A percentile compares a stretch with the other conserved stretches of the same genome.
Evolutionary conservation across 2,888 invertebrate genomes (phyloP).

Genomic region (Merodon equestris): DNA sequence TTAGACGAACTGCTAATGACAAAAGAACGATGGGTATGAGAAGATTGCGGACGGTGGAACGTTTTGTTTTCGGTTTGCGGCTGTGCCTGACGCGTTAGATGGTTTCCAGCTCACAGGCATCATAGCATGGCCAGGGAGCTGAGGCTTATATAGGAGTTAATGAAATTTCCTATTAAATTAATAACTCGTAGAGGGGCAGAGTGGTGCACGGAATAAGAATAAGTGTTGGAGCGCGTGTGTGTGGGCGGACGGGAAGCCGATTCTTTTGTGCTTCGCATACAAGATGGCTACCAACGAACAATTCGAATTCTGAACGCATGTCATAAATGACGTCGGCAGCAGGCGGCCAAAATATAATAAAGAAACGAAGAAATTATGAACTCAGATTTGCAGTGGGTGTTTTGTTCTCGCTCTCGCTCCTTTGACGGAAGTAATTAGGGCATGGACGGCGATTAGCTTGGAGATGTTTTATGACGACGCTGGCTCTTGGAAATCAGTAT

Average conservation of each 20-base stretch:
- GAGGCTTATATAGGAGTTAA: conserved; percentile 23
- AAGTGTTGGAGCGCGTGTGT: not conserved
- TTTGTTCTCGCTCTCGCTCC: no score
- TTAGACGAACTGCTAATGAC: conserved; percentile 46
- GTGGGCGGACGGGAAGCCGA: not conserved
- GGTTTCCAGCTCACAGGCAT: no score
- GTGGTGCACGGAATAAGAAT: conserved; percentile 10
- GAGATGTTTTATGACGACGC: no score
- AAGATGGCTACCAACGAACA: not conserved
- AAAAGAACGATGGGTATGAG: conserved; percentile 15
- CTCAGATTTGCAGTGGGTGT: no score
- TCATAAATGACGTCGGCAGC: conserved; percentile 5
- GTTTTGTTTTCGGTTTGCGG: conserved; percentile 27
- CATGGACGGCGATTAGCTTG: no score
- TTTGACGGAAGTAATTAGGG: no score
- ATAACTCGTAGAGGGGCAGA: conserved; percentile 17
- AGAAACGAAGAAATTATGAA: no score
- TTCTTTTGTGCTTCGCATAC: conserved; percentile 19
- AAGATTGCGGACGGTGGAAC: conserved; percentile 4
- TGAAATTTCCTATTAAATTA: conserved; percentile 53
- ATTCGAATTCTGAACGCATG: conserved; percentile 6
- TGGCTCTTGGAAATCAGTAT: no score
- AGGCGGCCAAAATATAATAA: no score
- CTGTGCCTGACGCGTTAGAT: conserved; percentile 15
- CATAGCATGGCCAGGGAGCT: conserved; percentile 4